Evolutionary conservation across 2,797 vertebrate species (phyloP), one percentile per base, ranked within the genome.

Genomic region (Borostomias antarcticus): DNA sequence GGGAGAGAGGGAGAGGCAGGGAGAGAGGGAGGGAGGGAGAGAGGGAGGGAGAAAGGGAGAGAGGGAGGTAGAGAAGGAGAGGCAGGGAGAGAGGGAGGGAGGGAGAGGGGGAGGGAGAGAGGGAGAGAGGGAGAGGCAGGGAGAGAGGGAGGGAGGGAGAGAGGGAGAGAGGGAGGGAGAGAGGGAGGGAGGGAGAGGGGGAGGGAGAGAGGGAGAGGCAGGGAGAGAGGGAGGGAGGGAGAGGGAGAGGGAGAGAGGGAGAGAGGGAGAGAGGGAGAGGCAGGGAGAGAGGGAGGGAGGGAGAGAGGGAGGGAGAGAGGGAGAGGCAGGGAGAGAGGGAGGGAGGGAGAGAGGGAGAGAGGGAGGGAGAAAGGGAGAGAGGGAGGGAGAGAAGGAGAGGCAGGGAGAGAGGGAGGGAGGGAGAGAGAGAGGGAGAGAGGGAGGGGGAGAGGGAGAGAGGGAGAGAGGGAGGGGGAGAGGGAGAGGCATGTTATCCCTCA

Each of bases 1-100:
- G n/a, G n/a, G n/a, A n/a, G n/a, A n/a, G n/a, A n/a, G n/a, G n/a
- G n/a, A n/a, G n/a, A n/a, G n/a, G n/a, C 45, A 48, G 45, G 28
- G 58, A 3, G 2, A 59, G 68, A 66, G 82, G 73, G 72, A 73
- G 68, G 37, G 2, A 40, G 37, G 15, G 37, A 40, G 17, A 37
- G 33, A 37, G 33, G 15, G 33, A 37, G 33, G 4, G 10, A 10
- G 10, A 10, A 10, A 37, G 33, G 33, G 10, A 10, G 5, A 37
- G 33, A 37, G 33, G 10, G n/a, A n/a, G n/a, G n/a, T n/a, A n/a
- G n/a, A n/a, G n/a, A n/a, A n/a, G n/a, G n/a, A n/a, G n/a, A n/a
- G n/a, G n/a, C n/a, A n/a, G n/a, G n/a, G n/a, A n/a, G n/a, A n/a
- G n/a, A n/a, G n/a, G n/a, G n/a, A n/a, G 33, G 10, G 33, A 37